Base-by-base conservation (phyloP, 1,140 invertebrate genomes). In the Leptopilina boulardi region DNA sequence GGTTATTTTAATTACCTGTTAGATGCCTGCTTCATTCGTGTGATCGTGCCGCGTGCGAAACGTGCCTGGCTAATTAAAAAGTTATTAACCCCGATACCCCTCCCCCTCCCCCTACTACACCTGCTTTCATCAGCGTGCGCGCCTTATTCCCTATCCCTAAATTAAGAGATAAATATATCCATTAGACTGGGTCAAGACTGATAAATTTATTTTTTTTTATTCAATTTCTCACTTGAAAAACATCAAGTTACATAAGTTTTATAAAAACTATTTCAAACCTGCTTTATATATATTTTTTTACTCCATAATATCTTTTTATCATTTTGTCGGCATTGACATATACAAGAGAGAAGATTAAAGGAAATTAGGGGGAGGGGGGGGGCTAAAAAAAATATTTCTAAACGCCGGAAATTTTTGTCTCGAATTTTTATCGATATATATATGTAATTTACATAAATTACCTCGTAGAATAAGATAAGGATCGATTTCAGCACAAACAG, bases 401-500 rank as follows among this genome's bases (percentile, higher is more conserved):
- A 56, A 56, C 18, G 54, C 54, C 21, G 8, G 54, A 56, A 26
- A 8, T 26, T 56, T 56, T 56, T 56, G 8, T 56, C 18, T 18
- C 56, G 72, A 73, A 51, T 70, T 47, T 42, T 71, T 72, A 51
- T 18, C 38, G 5, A 66, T n/a, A 77, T 66, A 71, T 76, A 18
- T n/a, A 34, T 56, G 74, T 70, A 83, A 84, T 84, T 79, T 84
- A 78, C 83, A 83, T 84, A 80, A 70, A 78, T 84, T 84, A 84
- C 79, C n/a, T n/a, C n/a, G n/a, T n/a, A 73, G 75, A 74, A 77
- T 44, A 73, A 81, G 81, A 81, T 77, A 83, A 81, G 76, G 74
- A 81, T 84, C 83, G 70, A 76, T 47, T 51, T 47, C 56, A 51
- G 70, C 71, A 70, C 71, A 71, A 76, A 71, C 71, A 38, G 72